Evolutionary conservation across 2,888 invertebrate species (phyloP).

Genomic region (Xanthorhoe spadicearia): DNA sequence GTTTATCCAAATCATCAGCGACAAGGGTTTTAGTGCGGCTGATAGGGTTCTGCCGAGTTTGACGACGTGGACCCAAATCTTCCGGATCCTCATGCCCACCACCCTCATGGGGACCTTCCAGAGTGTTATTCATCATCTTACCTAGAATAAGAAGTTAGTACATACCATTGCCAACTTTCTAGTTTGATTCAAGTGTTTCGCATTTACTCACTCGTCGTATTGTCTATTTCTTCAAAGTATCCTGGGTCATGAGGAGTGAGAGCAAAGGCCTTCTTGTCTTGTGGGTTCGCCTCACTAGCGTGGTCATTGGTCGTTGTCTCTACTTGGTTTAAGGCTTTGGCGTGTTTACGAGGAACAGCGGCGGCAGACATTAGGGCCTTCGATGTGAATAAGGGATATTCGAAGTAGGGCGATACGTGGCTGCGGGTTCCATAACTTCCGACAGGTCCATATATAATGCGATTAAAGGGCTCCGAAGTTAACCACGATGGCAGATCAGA

Average conservation of each 20-base stretch:
- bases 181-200: not conserved
- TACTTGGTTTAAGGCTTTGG: not conserved
- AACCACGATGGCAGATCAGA: conserved; percentile 50
- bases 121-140: conserved; percentile 29
- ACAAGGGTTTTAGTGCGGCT: conserved; percentile 69
- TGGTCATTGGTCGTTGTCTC: not conserved
- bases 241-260: conserved; percentile 62
- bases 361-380: conserved; percentile 5
- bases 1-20: conserved; percentile 60
- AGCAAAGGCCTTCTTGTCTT: conserved; percentile 48
- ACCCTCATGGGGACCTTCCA: conserved; percentile 47
- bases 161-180: not conserved
- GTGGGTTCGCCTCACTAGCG: conserved; percentile 26
- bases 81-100: conserved; percentile 37
- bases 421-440: conserved; percentile 6
- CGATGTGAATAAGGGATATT: conserved; percentile 9
- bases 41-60: conserved; percentile 74
- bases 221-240: conserved; percentile 51
- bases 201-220: conserved; percentile 49
- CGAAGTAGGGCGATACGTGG: conserved; percentile 8
- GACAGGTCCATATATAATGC: conserved; percentile 30
- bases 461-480: conserved; percentile 45
- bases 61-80: conserved; percentile 56
- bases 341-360: conserved; percentile 8
- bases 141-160: conserved; percentile 20